phyloP scores from a whole-genome alignment of 2,797 vertebrate genomes.

The Argya squamiceps region DNA sequence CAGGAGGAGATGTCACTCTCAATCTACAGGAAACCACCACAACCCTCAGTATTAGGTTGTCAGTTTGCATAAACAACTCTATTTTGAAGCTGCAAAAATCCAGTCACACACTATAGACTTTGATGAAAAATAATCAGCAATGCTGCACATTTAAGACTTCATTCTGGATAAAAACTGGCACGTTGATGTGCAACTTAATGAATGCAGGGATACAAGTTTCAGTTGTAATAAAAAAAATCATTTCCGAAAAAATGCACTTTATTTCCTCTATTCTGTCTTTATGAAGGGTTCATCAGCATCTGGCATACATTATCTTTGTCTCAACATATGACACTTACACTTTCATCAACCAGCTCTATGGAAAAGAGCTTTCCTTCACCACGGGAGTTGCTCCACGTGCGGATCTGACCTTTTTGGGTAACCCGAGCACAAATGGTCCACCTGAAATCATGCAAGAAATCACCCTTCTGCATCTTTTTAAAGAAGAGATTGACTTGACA shows the following conservation, averaged over 20 bases:
- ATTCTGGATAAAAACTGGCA: slow-evolving; percentile 18
- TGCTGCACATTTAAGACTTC: slow-evolving; percentile 17
- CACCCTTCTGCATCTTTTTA: background rate
- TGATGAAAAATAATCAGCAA: slow-evolving; percentile 52
- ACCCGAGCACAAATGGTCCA: slow-evolving; percentile 96
- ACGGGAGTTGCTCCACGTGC: slow-evolving; percentile 96
- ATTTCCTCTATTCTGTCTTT: slow-evolving; percentile 34
- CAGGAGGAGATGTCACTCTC: background rate
- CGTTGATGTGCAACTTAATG: slow-evolving; percentile 14
- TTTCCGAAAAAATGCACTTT: slow-evolving; percentile 19
- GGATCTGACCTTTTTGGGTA: slow-evolving; percentile 92
- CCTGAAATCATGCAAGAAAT: slow-evolving; percentile 72
- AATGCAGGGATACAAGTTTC: slow-evolving; percentile 22
- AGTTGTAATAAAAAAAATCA: slow-evolving; percentile 8
- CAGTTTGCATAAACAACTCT: slow-evolving; percentile 35
- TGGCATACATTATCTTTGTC: slow-evolving; percentile 24
- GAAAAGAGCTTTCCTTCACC: slow-evolving; percentile 98
- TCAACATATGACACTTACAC: slow-evolving; percentile 79
- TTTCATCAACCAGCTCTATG: slow-evolving; percentile 95
- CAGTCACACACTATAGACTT: slow-evolving; percentile 34
- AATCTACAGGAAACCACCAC: background rate
- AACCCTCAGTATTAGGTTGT: background rate
- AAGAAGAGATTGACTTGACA: background rate
- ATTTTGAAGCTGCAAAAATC: slow-evolving; percentile 48
- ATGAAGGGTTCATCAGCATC: slow-evolving; percentile 36